phyloP scores from a whole-genome alignment of 2,113 vertebrate species.

The Raja brachyura region DNA sequence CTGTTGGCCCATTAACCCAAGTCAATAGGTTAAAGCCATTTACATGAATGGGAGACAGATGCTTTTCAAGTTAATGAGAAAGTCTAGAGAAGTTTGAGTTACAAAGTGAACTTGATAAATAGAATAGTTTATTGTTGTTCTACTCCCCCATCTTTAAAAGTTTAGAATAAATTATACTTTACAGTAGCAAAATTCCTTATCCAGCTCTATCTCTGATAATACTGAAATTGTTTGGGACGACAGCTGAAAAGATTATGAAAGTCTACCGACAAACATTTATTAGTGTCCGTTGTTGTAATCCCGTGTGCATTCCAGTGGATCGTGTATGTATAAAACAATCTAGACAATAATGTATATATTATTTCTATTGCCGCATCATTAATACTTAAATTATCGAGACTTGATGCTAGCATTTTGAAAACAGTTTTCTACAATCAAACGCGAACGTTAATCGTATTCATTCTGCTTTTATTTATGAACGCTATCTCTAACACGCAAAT shows the following conservation, averaged over 20 bases:
- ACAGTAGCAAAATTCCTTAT: background rate
- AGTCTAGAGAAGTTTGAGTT: background rate
- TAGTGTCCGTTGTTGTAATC: background rate
- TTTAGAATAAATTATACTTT: background rate
- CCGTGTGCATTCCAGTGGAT: background rate
- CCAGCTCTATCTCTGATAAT: background rate
- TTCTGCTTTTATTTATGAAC: background rate
- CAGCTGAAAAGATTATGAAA: background rate
- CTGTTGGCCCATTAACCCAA: too few species aligned
- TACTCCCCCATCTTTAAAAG: background rate
- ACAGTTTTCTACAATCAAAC: background rate
- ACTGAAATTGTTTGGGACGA: background rate
- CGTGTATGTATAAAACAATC: background rate
- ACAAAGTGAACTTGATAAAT: background rate
- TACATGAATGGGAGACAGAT: background rate
- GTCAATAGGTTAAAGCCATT: too few species aligned
- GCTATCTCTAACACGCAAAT: background rate
- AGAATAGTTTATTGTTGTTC: background rate
- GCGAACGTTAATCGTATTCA: background rate
- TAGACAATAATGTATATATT: background rate
- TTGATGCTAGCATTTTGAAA: background rate
- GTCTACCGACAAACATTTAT: background rate
- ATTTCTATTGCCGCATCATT: background rate
- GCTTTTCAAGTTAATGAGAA: background rate
- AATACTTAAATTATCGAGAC: background rate